phyloP scores from a whole-genome alignment of 2,888 invertebrate species.

The Aelia acuminata region DNA sequence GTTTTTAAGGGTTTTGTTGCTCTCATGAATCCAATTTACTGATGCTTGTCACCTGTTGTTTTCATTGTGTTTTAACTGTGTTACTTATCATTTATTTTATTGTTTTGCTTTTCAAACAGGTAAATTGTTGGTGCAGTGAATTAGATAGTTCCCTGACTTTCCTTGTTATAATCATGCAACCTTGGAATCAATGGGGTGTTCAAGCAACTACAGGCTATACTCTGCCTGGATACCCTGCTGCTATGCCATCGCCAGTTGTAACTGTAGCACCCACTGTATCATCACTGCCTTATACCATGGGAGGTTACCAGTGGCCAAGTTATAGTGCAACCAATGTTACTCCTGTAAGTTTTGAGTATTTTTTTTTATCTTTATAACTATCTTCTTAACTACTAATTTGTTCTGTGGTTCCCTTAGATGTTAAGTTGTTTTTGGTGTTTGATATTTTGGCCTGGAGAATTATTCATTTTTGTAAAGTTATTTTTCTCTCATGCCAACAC shows the following conservation, averaged over 20 bases:
- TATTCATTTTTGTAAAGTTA: not conserved
- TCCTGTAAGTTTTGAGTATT: constrained; percentile 61
- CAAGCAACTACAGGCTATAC: constrained; percentile 61
- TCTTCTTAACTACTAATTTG: not conserved
- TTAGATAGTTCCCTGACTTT: not conserved
- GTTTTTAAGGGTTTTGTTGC: not conserved
- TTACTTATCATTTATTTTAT: not conserved
- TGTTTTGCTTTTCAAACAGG: not conserved
- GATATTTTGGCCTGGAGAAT: not conserved
- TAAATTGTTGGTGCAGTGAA: not conserved
- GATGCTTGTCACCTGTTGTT: constrained; percentile 11
- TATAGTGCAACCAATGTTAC: constrained; percentile 64
- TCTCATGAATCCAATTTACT: not conserved
- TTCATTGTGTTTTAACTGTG: not conserved
- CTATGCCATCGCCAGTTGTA: constrained; percentile 64
- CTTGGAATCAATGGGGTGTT: constrained; percentile 65
- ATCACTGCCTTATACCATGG: constrained; percentile 56
- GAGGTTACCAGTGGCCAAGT: constrained; percentile 62
- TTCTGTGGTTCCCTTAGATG: no score
- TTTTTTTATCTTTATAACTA: not conserved
- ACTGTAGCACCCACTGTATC: constrained; percentile 61
- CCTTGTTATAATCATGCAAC: constrained; percentile 58
- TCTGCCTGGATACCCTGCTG: constrained; percentile 57
- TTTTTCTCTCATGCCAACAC: not conserved
- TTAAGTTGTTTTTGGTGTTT: not conserved